A percentile compares a stretch with the other conserved stretches of the same genome.
Conservation (phyloP, 2,888 invertebrate genomes). For the Argynnis bischoffii region DNA sequence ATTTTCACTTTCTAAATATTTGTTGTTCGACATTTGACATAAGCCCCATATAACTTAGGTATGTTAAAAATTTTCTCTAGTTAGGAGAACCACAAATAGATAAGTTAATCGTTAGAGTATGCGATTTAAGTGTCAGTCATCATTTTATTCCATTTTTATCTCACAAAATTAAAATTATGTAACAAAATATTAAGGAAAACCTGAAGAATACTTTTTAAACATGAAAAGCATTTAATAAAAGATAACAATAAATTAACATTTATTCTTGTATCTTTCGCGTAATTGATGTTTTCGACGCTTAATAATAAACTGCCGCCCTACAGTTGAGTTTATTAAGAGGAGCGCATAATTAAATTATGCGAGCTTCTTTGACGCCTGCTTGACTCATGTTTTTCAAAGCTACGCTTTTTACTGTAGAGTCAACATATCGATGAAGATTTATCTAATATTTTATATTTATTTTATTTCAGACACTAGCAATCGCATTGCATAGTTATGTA, state of each 20-base stretch:
- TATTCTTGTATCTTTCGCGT: slow-evolving; percentile 50
- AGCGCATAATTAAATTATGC: slow-evolving; percentile 76
- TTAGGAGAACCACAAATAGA: too few species aligned
- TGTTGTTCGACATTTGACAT: too few species aligned
- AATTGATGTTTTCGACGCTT: slow-evolving; percentile 41
- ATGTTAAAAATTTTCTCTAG: too few species aligned
- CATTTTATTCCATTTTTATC: too few species aligned
- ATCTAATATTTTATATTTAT: background rate
- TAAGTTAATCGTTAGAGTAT: too few species aligned
- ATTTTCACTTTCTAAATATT: too few species aligned
- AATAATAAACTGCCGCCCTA: slow-evolving; percentile 30
- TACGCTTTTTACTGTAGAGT: background rate
- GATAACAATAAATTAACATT: slow-evolving; percentile 26
- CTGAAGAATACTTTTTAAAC: background rate
- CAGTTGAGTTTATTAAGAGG: slow-evolving; percentile 69
- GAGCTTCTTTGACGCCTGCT: slow-evolving; percentile 74
- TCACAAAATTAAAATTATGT: background rate
- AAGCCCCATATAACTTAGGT: too few species aligned
- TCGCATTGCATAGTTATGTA: too few species aligned
- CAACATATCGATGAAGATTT: slow-evolving; percentile 8
- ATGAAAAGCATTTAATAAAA: slow-evolving; percentile 50
- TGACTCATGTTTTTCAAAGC: slow-evolving; percentile 75
- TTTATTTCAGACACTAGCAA: too few species aligned
- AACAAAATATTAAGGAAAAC: background rate
- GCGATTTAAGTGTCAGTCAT: too few species aligned